Conservation (phyloP, 2,797 vertebrate species). For the Melanotaenia maccullochi region DNA sequence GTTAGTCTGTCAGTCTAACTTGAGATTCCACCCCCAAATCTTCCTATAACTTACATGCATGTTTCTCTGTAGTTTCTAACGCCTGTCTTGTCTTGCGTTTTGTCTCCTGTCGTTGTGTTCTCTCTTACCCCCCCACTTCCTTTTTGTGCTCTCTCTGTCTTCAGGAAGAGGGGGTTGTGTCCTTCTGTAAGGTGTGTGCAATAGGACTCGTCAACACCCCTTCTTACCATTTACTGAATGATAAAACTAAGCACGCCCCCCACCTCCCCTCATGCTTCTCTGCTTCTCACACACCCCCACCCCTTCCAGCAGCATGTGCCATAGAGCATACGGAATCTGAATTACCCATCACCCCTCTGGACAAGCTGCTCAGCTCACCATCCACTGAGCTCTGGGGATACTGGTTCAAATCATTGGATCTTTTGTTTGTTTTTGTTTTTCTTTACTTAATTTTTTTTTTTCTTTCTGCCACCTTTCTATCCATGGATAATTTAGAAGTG, state of each 20-base stretch:
- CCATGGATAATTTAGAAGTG: slow-evolving; percentile 54
- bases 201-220: slow-evolving; percentile 75
- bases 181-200: slow-evolving; percentile 99
- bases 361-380: slow-evolving; percentile 68
- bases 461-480: slow-evolving; percentile 43
- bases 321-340: slow-evolving; percentile 78
- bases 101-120: slow-evolving; percentile 89
- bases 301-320: slow-evolving; percentile 80
- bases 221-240: slow-evolving; percentile 69
- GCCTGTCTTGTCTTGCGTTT: slow-evolving; percentile 80
- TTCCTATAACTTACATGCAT: slow-evolving; percentile 82
- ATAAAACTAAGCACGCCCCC: slow-evolving; percentile 67
- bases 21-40: slow-evolving; percentile 43
- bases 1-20: slow-evolving; percentile 54
- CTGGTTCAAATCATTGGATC: slow-evolving; percentile 61
- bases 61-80: slow-evolving; percentile 75
- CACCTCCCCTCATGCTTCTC: slow-evolving; percentile 56
- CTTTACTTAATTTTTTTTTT: slow-evolving; percentile 6
- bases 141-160: slow-evolving; percentile 82
- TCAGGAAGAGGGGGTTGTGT: slow-evolving; percentile 98
- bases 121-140: slow-evolving; percentile 63
- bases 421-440: slow-evolving; percentile 64
- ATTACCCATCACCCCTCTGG: slow-evolving; percentile 74
- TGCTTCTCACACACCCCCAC: slow-evolving; percentile 58
- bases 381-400: slow-evolving; percentile 54